Conservation (phyloP, 30 jellyfish, hydroid and myxozoan genomes). For the Turritopsis dohrnii region DNA sequence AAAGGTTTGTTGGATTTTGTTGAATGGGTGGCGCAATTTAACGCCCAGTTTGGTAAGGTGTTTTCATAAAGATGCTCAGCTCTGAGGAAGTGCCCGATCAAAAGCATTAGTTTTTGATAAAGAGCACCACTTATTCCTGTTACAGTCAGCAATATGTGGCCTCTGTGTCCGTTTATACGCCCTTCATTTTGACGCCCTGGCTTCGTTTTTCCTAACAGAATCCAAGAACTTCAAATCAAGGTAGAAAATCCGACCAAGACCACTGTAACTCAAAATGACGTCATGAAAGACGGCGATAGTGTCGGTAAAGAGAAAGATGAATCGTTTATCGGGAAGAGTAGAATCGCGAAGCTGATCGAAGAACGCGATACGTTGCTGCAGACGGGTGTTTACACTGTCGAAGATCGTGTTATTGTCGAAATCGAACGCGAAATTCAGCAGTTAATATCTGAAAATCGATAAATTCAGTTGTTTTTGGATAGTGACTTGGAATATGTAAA, state of each 20-base stretch:
- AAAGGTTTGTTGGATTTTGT: slow-evolving; percentile 29
- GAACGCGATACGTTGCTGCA: slow-evolving; percentile 93
- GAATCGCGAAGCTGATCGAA: slow-evolving; percentile 90
- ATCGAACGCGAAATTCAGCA: slow-evolving; percentile 72
- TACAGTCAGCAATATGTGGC: too few species aligned
- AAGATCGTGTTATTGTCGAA: slow-evolving; percentile 86
- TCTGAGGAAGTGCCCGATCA: too few species aligned
- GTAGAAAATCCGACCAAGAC: not conserved
- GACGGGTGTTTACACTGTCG: slow-evolving; percentile 92
- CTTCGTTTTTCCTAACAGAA: slow-evolving; percentile 15
- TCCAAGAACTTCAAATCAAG: slow-evolving; percentile 29
- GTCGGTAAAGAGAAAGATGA: not conserved
- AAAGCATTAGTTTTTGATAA: too few species aligned
- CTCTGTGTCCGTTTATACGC: not conserved
- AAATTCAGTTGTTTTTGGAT: not conserved
- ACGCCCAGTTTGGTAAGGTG: too few species aligned
- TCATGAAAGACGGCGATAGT: not conserved
- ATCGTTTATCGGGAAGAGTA: not conserved
- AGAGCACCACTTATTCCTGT: not conserved
- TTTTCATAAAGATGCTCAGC: too few species aligned
- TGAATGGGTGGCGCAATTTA: too few species aligned
- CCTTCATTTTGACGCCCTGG: not conserved
- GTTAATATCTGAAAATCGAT: slow-evolving; percentile 2
- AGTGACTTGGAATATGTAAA: not conserved
- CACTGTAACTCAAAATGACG: not conserved